Evolutionary conservation across 2,797 vertebrate genomes (phyloP).

Genomic region (Gymnoscopelus microlampas): DNA sequence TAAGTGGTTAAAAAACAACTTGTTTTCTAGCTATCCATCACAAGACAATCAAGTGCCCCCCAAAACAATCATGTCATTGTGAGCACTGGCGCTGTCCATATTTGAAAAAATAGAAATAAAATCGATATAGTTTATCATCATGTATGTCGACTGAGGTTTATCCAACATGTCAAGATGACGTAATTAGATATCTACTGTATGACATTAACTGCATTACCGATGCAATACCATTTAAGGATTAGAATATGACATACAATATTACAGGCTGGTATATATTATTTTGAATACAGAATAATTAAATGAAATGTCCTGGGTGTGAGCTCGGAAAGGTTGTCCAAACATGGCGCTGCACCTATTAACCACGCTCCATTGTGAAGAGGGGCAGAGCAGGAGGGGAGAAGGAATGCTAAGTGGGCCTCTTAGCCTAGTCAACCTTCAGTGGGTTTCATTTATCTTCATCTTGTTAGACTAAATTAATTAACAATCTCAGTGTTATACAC

Average conservation of each 20-base stretch:
- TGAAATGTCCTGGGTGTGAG: conserved; percentile 47
- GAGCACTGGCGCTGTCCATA: conserved; percentile 43
- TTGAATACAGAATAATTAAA: conserved; percentile 23
- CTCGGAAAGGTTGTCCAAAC: conserved; percentile 62
- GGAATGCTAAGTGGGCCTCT: conserved; percentile 91
- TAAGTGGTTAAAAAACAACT: conserved; percentile 15
- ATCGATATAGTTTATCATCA: conserved; percentile 46
- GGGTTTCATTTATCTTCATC: conserved; percentile 99
- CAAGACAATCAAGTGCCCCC: neutral
- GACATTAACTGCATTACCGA: conserved; percentile 42
- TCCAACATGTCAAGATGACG: conserved; percentile 58
- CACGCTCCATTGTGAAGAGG: conserved; percentile 74
- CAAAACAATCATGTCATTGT: conserved; percentile 25
- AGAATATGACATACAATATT: conserved; percentile 1
- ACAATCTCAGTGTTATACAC: conserved; percentile 96
- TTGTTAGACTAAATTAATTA: conserved; percentile 99
- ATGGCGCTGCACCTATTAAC: conserved; percentile 72
- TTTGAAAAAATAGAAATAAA: conserved; percentile 46
- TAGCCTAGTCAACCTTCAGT: conserved; percentile 90
- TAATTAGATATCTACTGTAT: conserved; percentile 56
- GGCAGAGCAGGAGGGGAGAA: conserved; percentile 71
- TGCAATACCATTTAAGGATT: conserved; percentile 2
- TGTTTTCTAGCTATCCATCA: conserved; percentile 28
- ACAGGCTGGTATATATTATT: conserved; percentile 35
- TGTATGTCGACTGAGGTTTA: conserved; percentile 55